Base-by-base conservation (phyloP, 2,113 vertebrate species). In the Oriolus oriolus region DNA sequence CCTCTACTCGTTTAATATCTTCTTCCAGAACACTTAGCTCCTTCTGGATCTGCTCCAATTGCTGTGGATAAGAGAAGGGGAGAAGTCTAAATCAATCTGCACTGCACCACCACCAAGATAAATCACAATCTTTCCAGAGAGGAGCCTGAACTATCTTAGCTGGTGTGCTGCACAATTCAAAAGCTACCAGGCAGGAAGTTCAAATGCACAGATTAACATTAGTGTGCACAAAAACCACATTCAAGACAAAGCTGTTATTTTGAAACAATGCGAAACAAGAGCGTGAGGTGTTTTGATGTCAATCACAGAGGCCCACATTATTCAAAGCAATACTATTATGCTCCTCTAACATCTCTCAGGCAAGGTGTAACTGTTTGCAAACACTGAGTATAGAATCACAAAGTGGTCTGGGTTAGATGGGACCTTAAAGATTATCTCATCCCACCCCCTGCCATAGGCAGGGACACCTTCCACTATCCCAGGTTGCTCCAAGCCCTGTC, bases 1-100 rank as follows among this genome's bases (percentile, higher is more conserved):
- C 99, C 99, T 99, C 99, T 37, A 99, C 99, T 96, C 99, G 98
- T 92, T 99, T 99, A 96, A 99, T 99, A 97, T 99, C 99, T 77
- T 99, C 99, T 97, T 99, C 99, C 88, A 99, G 98, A 96, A 99
- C 99, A 98, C 98, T 99, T 60, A 99, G 97, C 95, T 99, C 99
- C 97, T 99, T 99, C 98, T 99, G 99, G 93, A 99, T 98, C 97
- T 99, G 99, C 94, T 99, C 99, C 97, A 99, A 84, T 98, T 99
- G 99, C 99, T 99, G 97, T 83, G 94, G 94, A 97, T 47, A 82
- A 97, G 91, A 98, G 44, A 91, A 94, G 5, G n/a, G 66, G 77
- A 91, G 53, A 97, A 65, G 88, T 82, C 90, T 97, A 92, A 97
- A 94, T 80, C 94, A 98, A 96, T 97, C 75, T 76, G 93, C 33